Percentiles rank a stretch among this genome's conserved stretches.
Evolutionary conservation across 2,113 vertebrate species (phyloP).

Genomic region (Dicaeum eximium): DNA sequence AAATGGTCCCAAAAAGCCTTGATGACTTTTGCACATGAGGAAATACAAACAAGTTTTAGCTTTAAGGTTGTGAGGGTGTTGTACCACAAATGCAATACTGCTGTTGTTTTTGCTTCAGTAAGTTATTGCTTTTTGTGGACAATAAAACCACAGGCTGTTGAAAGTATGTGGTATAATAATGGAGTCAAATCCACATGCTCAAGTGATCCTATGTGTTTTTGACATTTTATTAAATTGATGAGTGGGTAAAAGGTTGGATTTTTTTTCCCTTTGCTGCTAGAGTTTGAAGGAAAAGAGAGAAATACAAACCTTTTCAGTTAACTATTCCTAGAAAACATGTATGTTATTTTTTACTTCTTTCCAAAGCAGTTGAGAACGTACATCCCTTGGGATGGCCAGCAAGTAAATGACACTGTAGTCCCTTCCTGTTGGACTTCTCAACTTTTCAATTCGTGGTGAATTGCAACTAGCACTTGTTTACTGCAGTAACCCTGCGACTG

Average conservation of each 20-base stretch:
- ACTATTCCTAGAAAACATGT: not conserved
- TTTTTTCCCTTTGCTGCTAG: not conserved
- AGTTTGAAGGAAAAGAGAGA: not conserved
- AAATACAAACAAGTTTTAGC: not conserved
- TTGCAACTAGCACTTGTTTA: not conserved
- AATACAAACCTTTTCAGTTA: not conserved
- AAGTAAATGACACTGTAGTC: not conserved
- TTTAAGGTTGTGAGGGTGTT: not conserved
- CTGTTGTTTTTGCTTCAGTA: slow-evolving; percentile 16
- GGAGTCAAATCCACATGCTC: slow-evolving; percentile 17
- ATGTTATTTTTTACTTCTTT: not conserved
- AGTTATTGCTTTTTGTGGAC: slow-evolving; percentile 49
- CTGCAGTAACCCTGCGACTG: not conserved
- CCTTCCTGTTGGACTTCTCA: not conserved
- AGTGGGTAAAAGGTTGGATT: not conserved
- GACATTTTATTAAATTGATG: slow-evolving; percentile 16
- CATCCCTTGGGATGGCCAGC: not conserved
- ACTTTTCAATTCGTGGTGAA: not conserved
- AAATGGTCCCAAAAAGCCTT: not conserved
- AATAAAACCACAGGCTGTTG: slow-evolving; percentile 50
- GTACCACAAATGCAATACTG: not conserved
- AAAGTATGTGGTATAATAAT: slow-evolving; percentile 37
- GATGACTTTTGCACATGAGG: not conserved
- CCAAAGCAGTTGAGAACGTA: not conserved
- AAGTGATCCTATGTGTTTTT: not conserved